Evolutionary conservation across 2,888 invertebrate genomes (phyloP).

Genomic region (Gibbula magus): DNA sequence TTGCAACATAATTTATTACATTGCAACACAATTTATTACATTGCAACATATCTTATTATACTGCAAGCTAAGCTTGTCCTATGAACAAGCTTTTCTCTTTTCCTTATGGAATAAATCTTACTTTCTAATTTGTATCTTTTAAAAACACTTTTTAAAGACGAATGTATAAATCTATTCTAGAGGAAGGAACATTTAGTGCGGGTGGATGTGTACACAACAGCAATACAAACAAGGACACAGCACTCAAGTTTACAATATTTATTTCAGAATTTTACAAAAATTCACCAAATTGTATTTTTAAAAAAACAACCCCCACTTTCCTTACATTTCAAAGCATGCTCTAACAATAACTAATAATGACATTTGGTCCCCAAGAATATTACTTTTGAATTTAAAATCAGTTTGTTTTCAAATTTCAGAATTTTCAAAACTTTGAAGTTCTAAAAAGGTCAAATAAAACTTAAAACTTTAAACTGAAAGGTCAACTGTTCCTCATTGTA

Average conservation of each 20-base stretch:
- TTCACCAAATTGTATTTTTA: background rate
- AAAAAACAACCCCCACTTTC: background rate
- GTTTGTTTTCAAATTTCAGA: background rate
- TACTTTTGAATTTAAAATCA: background rate
- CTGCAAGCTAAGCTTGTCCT: no score
- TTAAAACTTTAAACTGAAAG: background rate
- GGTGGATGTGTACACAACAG: background rate
- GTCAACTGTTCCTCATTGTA: background rate
- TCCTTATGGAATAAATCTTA: no score
- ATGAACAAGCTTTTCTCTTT: no score
- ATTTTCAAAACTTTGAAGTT: background rate
- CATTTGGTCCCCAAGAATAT: background rate
- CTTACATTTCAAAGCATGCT: background rate
- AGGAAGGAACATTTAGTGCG: background rate
- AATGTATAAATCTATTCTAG: no score
- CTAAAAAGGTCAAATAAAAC: background rate
- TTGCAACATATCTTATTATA: no score
- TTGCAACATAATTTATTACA: no score
- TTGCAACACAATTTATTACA: no score
- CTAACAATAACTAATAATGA: background rate
- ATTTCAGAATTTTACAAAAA: constrained; percentile 8
- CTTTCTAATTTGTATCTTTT: no score
- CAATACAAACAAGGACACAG: constrained; percentile 11
- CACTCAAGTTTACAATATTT: constrained; percentile 8
- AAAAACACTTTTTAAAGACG: no score